Evolutionary conservation across 2,113 vertebrate genomes (phyloP).

Genomic region (Thinocorus orbignyianus): DNA sequence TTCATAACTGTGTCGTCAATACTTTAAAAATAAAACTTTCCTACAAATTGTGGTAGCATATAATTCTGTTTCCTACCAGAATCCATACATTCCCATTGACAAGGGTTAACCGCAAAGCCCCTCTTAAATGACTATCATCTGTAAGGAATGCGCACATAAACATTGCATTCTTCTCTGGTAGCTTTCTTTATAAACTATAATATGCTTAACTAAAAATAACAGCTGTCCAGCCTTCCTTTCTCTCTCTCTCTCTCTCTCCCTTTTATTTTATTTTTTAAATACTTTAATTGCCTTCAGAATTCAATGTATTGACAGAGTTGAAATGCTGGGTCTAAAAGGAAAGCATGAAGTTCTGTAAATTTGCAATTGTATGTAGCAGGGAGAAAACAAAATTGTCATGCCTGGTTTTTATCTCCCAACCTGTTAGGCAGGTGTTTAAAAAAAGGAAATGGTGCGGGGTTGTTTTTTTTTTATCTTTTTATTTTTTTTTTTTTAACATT

Average conservation of each 20-base stretch:
- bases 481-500: neutral
- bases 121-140: conserved; percentile 38
- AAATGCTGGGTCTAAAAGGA: neutral
- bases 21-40: conserved; percentile 59
- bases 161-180: conserved; percentile 35
- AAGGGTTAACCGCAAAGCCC: conserved; percentile 43
- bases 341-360: neutral
- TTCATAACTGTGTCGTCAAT: neutral
- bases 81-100: conserved; percentile 39
- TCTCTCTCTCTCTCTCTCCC: neutral
- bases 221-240: neutral
- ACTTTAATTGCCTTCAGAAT: neutral
- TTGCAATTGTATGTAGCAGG: neutral
- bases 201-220: conserved; percentile 55
- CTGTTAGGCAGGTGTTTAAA: neutral
- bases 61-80: conserved; percentile 16
- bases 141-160: conserved; percentile 55
- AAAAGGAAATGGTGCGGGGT: neutral
- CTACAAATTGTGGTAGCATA: neutral
- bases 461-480: too few species aligned
- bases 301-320: neutral
- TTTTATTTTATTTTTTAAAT: neutral
- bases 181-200: conserved; percentile 42
- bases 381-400: neutral
- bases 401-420: neutral